Conservation (phyloP, 2,888 invertebrate genomes). For the Brachyopa scutellaris region DNA sequence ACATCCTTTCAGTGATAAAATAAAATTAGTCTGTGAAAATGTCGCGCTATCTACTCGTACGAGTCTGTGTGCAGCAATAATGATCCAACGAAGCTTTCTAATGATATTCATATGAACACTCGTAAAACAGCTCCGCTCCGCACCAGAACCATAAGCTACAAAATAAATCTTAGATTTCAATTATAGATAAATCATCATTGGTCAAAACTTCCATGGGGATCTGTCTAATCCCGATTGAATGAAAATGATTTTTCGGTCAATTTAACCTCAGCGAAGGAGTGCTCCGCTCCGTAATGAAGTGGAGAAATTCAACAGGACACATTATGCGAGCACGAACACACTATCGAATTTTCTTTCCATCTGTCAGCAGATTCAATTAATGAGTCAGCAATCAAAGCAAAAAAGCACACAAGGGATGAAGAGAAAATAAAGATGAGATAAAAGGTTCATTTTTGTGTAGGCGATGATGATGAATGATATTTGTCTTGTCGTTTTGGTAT, state of each 20-base stretch:
- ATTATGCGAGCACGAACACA: conserved; percentile 68
- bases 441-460: conserved; percentile 41
- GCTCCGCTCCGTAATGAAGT: conserved; percentile 64
- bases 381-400: conserved; percentile 69
- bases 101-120: conserved; percentile 42
- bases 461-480: conserved; percentile 66
- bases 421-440: conserved; percentile 50
- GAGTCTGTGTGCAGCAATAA: too few relatives aligned
- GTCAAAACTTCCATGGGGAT: conserved; percentile 69
- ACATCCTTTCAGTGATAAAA: conserved; percentile 45
- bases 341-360: conserved; percentile 68
- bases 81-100: conserved; percentile 13
- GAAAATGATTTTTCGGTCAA: conserved; percentile 72
- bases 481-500: conserved; percentile 30
- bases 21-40: conserved; percentile 42
- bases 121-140: background rate
- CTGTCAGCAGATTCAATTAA: conserved; percentile 72
- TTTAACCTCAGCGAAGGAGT: conserved; percentile 62
- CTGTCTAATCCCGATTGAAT: conserved; percentile 70
- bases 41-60: background rate
- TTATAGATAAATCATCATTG: conserved; percentile 72
- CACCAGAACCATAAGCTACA: conserved; percentile 46
- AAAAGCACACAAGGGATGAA: conserved; percentile 32
- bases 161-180: conserved; percentile 71
- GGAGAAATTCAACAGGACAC: conserved; percentile 69